Evolutionary conservation across 2,113 vertebrate genomes (phyloP).

Genomic region (Lagopus muta): DNA sequence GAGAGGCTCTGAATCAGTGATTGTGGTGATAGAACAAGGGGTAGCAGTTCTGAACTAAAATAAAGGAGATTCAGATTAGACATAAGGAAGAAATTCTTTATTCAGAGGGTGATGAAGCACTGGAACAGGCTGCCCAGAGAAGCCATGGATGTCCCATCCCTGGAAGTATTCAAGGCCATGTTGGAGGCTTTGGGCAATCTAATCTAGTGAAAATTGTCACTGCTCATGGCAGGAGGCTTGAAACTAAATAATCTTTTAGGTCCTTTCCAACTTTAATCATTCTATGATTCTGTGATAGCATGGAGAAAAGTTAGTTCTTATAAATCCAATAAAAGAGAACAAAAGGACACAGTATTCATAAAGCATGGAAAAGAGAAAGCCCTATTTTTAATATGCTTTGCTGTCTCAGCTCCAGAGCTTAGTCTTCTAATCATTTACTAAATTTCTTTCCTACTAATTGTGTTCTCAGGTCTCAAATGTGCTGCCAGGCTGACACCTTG

Average conservation of each 20-base stretch:
- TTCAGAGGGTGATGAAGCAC: neutral
- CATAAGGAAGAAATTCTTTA: neutral
- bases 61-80: neutral
- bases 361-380: neutral
- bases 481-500: neutral
- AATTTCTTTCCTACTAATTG: neutral
- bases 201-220: neutral
- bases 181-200: neutral
- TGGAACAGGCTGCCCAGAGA: neutral
- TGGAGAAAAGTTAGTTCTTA: neutral
- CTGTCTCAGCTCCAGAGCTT: neutral
- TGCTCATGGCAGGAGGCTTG: neutral
- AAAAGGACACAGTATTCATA: neutral
- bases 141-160: neutral
- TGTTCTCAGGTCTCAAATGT: constrained; percentile 8
- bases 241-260: neutral
- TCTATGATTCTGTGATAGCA: neutral
- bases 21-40: neutral
- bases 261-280: neutral
- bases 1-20: neutral
- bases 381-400: neutral
- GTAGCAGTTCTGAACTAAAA: neutral
- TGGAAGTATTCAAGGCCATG: neutral
- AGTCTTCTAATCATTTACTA: neutral
- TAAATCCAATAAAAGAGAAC: neutral